Conservation (phyloP, 2,888 invertebrate species). For the Epistrophella euchroma region DNA sequence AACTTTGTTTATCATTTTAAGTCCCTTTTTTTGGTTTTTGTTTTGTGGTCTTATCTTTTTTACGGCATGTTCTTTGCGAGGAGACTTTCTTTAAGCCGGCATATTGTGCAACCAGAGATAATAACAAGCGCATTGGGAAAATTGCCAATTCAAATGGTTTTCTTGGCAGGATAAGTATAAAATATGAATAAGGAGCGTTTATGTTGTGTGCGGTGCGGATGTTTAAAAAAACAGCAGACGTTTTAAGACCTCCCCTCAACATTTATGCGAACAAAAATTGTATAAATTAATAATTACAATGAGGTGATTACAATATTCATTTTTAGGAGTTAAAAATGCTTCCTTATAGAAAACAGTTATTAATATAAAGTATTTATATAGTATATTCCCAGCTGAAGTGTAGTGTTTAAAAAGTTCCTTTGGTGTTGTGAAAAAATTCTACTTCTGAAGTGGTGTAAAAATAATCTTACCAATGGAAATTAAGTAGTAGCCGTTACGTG, state of each 20-base stretch:
- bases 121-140: slow-evolving; percentile 82
- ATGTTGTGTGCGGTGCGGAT: slow-evolving; percentile 1
- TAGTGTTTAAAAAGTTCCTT: neutral
- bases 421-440: no score
- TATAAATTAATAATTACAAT: neutral
- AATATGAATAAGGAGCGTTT: slow-evolving; percentile 27
- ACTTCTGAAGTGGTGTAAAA: neutral
- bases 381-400: neutral
- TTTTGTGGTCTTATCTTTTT: slow-evolving; percentile 72
- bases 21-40: slow-evolving; percentile 40
- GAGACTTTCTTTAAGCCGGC: slow-evolving; percentile 64
- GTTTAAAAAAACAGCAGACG: slow-evolving; percentile 44
- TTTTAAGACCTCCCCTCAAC: slow-evolving; percentile 53
- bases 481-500: no score
- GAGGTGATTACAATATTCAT: slow-evolving; percentile 41
- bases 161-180: slow-evolving; percentile 67
- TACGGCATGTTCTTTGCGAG: slow-evolving; percentile 53
- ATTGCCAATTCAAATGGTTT: slow-evolving; percentile 82
- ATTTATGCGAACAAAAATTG: slow-evolving; percentile 43
- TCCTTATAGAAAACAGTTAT: neutral
- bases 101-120: slow-evolving; percentile 75
- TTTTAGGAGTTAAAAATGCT: neutral
- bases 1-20: slow-evolving; percentile 29
- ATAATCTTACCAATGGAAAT: no score
- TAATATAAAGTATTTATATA: neutral